A percentile compares a stretch with the other conserved stretches of the same genome.
Conservation (phyloP, 92 coral and sea anemone genomes). For the Porites lobata region DNA sequence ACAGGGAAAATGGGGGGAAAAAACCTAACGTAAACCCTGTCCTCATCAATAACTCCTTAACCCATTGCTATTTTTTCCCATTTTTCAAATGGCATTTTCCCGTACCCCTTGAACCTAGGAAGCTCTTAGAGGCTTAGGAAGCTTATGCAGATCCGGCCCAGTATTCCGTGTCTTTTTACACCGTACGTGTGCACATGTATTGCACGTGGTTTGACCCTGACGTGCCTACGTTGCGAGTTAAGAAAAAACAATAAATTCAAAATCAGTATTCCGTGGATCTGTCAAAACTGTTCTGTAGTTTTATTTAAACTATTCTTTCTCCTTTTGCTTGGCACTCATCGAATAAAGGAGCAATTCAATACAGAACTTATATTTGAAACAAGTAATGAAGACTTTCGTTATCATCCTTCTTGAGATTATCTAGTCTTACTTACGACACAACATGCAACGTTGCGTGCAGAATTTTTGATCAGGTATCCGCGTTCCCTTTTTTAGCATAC, state of each 20-base stretch:
- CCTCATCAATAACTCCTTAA: no score
- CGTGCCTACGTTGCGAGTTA: background rate
- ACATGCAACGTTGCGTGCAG: conserved; percentile 40
- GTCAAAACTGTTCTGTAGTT: background rate
- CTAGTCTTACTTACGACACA: background rate
- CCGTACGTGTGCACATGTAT: background rate
- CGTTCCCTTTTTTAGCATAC: background rate
- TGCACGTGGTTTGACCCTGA: background rate
- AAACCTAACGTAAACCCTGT: no score
- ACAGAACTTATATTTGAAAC: background rate
- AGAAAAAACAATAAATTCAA: background rate
- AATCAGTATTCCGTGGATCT: background rate
- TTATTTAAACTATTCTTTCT: no score
- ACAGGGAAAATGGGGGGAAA: no score
- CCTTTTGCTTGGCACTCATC: background rate
- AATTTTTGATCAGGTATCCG: background rate
- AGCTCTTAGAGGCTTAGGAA: no score
- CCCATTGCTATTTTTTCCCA: no score
- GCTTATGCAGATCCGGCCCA: no score
- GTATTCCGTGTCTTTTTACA: background rate
- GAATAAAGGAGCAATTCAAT: background rate
- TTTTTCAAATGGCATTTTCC: no score
- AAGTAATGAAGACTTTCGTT: no score
- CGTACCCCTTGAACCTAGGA: no score
- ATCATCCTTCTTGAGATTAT: background rate